phyloP scores from a whole-genome alignment of 2,888 invertebrate species.

The Hermodice carunculata region DNA sequence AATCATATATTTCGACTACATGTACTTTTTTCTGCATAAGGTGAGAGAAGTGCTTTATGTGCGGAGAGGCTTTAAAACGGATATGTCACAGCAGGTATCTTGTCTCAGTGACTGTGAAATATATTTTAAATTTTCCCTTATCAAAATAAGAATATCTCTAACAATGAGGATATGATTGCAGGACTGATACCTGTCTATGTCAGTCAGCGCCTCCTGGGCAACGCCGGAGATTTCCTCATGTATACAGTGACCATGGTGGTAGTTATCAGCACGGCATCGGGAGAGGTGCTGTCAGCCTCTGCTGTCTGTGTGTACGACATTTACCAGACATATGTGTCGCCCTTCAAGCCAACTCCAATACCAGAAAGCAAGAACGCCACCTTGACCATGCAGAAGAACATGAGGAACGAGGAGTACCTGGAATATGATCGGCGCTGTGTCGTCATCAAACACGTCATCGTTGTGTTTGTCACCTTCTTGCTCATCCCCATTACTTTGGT shows the following conservation, averaged over 20 bases:
- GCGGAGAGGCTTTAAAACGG: no score
- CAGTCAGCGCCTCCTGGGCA: constrained; percentile 33
- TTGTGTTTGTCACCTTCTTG: constrained; percentile 21
- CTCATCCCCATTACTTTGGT: constrained; percentile 33
- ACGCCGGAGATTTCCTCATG: constrained; percentile 38
- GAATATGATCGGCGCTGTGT: constrained; percentile 39
- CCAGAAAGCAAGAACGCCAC: constrained; percentile 23
- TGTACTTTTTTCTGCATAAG: no score
- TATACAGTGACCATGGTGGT: constrained; percentile 29
- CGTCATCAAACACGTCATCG: constrained; percentile 36
- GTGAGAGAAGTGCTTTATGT: no score
- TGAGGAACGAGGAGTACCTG: constrained; percentile 32
- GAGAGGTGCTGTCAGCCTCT: constrained; percentile 39
- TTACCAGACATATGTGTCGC: constrained; percentile 41
- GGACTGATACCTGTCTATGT: constrained; percentile 30
- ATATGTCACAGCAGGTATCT: no score
- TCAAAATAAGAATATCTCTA: no score
- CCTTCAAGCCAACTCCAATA: constrained; percentile 23
- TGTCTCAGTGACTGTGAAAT: no score
- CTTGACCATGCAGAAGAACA: constrained; percentile 14
- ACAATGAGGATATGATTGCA: no score
- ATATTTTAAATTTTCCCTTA: no score
- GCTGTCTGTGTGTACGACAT: constrained; percentile 45
- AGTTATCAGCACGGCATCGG: constrained; percentile 30
- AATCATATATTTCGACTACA: no score